Evolutionary conservation across 2,113 vertebrate genomes (phyloP), one percentile per base, ranked within the genome.

Genomic region (Pheucticus melanocephalus): DNA sequence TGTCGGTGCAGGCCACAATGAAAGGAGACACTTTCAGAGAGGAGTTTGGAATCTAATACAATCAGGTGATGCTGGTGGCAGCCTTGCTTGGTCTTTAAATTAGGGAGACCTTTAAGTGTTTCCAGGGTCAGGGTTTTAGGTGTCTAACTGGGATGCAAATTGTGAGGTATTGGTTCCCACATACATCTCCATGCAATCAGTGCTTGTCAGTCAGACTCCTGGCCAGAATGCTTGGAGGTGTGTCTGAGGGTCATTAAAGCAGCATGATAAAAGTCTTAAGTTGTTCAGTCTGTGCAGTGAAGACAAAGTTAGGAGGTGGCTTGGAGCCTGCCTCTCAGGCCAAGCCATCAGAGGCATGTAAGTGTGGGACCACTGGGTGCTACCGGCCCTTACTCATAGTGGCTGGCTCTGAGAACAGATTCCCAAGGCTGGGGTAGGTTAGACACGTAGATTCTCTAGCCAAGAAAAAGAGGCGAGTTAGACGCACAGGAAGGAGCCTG

Each of bases 181-280:
- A 2, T 1, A 71, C 42, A 61, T 86, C 37, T 23, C 16, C 0
- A 3, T 20, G 45, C 20, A 61, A 2, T 24, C 2, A 0, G 40
- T 39, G 33, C 2, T 11, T 76, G 66, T 85, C 0, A 0, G 14
- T 71, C 65, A 23, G 33, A 3, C 12, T 80, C 35, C 51, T 87
- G 37, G 10, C 44, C 35, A 86, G 71, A 65, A 31, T 44, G 45
- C 40, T 65, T 57, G 50, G 20, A 57, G 45, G 8, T 1, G 2
- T 15, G n/a, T 28, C 37, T 92, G 59, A 70, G 24, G 27, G 6
- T 13, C 42, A 27, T 31, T 68, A 44, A 68, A 75, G 42, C 57
- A 60, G 24, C 25, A n/a, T 1, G 6, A 48, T 44, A 22, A 17
- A 78, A 76, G 20, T 39, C 19, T 75, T 45, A 30, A 3, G 14